Evolutionary conservation across 2,888 invertebrate species (phyloP), one percentile per base, ranked within the genome.

Genomic region (Pristionchus entomophagus): DNA sequence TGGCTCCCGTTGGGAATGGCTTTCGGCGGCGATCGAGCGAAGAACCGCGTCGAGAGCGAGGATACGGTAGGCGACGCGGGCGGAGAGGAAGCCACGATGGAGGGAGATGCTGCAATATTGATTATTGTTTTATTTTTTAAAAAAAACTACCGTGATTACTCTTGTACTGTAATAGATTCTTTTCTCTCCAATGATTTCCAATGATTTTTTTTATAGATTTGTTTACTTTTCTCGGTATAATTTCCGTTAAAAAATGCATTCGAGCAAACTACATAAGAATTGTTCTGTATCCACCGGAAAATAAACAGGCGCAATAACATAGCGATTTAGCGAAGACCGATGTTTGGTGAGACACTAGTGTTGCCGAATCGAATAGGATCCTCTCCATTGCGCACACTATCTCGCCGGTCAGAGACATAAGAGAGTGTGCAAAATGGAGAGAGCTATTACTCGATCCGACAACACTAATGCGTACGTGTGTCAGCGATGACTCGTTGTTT

Each of bases 21-120:
- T 17, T 35, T 22, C 12, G 73, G 73, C 41, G 73, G 73, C 73
- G 73, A 73, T 45, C 73, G 73, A 26, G 8, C n/a, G 73, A 73
- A 73, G 73, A 73, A 73, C 19, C 73, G 38, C 73, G 73, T 73
- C 73, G 73, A 73, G 45, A 73, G 41, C 12, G 73, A 73, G 73
- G 73, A 73, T 73, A 73, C 73, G 73, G 73, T 73, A 45, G 73
- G 73, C 41, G 73, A 73, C 10, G 73, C 73, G n/a, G 73, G 73
- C 41, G 73, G 73, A n/a, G n/a, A n/a, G 41, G 73, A 73, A 22
- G 73, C 73, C 73, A 73, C 73, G 73, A 26, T 73, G 73, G 41
- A 73, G 5, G 41, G 73, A 73, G 73, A 73, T 73, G 38, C 65
- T 69, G 38, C 38, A 35, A 69, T 19, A 29, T 4, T 10, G 59